These are phyloP conservation scores for Euclidia mi DNA, from an alignment of 2,888 invertebrate genomes.

Conservation along the genomic window DNA sequence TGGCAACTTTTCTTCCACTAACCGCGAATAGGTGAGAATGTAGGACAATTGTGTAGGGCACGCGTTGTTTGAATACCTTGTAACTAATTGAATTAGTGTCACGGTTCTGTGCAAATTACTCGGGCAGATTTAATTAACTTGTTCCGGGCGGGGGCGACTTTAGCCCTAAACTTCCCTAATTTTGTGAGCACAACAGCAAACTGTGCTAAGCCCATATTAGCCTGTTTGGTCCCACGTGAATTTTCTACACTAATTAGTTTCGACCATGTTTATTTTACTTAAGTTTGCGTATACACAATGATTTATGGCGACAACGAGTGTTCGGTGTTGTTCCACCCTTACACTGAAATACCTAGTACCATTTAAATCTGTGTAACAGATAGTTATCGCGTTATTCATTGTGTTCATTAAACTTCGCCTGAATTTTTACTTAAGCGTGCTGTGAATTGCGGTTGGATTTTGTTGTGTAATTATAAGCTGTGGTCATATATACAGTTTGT, in stretches of 20 bases:
- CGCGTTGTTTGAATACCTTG: constrained; percentile 82
- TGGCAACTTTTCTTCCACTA: not conserved
- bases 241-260: constrained; percentile 89
- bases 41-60: constrained; percentile 56
- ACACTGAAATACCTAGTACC: constrained; percentile 26
- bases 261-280: constrained; percentile 86
- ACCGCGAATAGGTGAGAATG: constrained; percentile 27
- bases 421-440: not conserved
- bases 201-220: constrained; percentile 86
- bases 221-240: constrained; percentile 87
- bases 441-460: not conserved
- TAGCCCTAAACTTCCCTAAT: constrained; percentile 88
- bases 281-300: constrained; percentile 82
- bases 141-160: constrained; percentile 84
- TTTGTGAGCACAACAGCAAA: constrained; percentile 88
- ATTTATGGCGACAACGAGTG: constrained; percentile 78
- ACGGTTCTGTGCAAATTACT: constrained; percentile 85
- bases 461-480: not conserved
- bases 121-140: constrained; percentile 89
- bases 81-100: constrained; percentile 87
- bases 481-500: not conserved
- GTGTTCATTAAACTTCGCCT: constrained; percentile 23
- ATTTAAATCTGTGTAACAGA: constrained; percentile 33
- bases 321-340: constrained; percentile 55
- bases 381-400: constrained; percentile 24